Conservation (phyloP, 2,888 invertebrate species). For the Ryuthela nishihirai region DNA sequence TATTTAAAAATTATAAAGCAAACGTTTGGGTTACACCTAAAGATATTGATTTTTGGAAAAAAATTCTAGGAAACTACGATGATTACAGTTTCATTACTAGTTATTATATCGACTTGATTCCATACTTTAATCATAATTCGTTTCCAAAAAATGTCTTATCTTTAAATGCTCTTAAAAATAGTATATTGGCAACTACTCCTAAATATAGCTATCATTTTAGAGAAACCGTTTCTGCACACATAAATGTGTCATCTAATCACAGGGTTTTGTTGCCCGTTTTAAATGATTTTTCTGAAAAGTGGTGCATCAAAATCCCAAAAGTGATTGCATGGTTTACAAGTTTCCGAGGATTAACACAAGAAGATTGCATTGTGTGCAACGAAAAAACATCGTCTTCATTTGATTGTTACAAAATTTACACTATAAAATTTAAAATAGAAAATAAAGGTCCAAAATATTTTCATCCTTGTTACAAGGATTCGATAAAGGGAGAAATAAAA, state of each 20-base stretch:
- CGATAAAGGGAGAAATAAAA: neutral
- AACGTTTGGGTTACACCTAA: slow-evolving; percentile 11
- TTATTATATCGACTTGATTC: slow-evolving; percentile 11
- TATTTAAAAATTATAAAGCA: slow-evolving; percentile 6
- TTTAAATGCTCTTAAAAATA: slow-evolving; percentile 14
- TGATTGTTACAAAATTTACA: slow-evolving; percentile 8
- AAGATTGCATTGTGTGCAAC: slow-evolving; percentile 18
- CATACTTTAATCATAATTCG: slow-evolving; percentile 14
- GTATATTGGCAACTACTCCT: slow-evolving; percentile 4
- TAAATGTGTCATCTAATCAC: neutral
- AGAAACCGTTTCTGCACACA: slow-evolving; percentile 9
- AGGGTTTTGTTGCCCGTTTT: neutral
- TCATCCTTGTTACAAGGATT: neutral
- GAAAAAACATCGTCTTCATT: neutral
- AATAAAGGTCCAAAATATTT: neutral
- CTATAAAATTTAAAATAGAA: slow-evolving; percentile 11
- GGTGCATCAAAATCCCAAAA: slow-evolving; percentile 3
- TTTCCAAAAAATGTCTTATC: slow-evolving; percentile 17
- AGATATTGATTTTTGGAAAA: slow-evolving; percentile 12
- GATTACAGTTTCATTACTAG: slow-evolving; percentile 6
- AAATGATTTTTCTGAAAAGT: slow-evolving; percentile 6
- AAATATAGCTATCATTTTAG: slow-evolving; percentile 9
- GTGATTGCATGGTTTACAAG: slow-evolving; percentile 4
- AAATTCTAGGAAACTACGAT: neutral
- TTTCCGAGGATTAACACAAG: slow-evolving; percentile 18